These are phyloP conservation scores for Sminthurinus aureus DNA, from an alignment of 2,888 invertebrate species.

Conservation along the genomic window DNA sequence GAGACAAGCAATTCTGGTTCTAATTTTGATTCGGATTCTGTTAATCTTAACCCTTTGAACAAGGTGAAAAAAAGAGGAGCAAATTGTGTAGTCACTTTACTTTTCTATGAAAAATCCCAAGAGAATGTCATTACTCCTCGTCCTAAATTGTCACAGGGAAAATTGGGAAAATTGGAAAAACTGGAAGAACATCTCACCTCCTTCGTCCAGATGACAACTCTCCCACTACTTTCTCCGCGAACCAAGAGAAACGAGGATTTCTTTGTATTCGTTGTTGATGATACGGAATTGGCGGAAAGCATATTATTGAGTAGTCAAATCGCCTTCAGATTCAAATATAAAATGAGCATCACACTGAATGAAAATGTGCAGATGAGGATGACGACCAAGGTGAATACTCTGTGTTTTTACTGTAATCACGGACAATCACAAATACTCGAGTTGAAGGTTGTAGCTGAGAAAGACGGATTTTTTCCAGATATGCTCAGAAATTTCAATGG, in stretches of 20 bases:
- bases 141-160: too few species aligned
- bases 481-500: background rate
- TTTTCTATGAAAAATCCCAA: too few species aligned
- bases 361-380: background rate
- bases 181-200: too few species aligned
- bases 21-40: too few species aligned
- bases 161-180: too few species aligned
- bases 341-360: background rate
- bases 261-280: background rate
- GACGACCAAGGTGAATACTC: background rate
- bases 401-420: constrained; percentile 10
- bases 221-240: background rate
- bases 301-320: background rate
- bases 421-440: background rate
- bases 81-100: too few species aligned
- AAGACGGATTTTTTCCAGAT: background rate
- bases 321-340: background rate
- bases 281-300: background rate
- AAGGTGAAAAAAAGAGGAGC: too few species aligned
- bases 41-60: too few species aligned
- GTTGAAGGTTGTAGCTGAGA: background rate
- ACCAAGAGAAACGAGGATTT: constrained; percentile 8
- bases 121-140: too few species aligned
- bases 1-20: too few species aligned
- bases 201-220: background rate